Evolutionary conservation across 2,113 vertebrate genomes (phyloP), one percentile per base, ranked within the genome.

Genomic region (Ciconia stormi): DNA sequence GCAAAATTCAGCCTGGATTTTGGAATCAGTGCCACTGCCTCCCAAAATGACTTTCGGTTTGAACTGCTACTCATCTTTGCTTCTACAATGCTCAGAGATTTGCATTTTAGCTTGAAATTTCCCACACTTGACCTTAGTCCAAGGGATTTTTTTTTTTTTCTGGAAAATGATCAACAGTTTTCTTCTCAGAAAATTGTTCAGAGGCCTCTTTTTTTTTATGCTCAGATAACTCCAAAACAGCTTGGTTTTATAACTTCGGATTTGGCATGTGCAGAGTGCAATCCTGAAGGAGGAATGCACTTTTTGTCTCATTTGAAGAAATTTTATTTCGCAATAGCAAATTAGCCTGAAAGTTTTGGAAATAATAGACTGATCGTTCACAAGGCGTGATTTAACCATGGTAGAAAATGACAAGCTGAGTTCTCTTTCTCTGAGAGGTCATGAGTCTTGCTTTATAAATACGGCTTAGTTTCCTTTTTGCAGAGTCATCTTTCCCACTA

Each of bases 401-500:
- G 86, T 72, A 69, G 80, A 96, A 95, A 96, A 97, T 55, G 92
- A 84, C 72, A 83, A 90, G 44, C 85, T 77, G 78, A 91, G 49
- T 14, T 80, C 55, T 82, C 40, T 58, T 22, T 86, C 71, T 79
- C 79, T 14, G 69, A 42, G 49, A 90, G 78, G 90, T 92, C 79
- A 96, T 11, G 50, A 94, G 80, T 62, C 73, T 76, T 69, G 59
- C 62, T 95, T 89, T 96, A 89, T 89, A 94, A 96, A 90, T 91
- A 94, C 16, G 14, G 62, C 78, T 87, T 52, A 80, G 87, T 80
- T 96, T 97, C 96, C 89, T 95, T 93, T 95, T 85, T 94, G 96
- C 93, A 77, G 94, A 95, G 91, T 95, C 93, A 91, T 95, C 91
- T 87, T 96, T 89, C 91, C 96, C 74, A 62, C 73, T 96, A 87